phyloP scores from a whole-genome alignment of 1,140 invertebrate species.

The Papilio machaon region DNA sequence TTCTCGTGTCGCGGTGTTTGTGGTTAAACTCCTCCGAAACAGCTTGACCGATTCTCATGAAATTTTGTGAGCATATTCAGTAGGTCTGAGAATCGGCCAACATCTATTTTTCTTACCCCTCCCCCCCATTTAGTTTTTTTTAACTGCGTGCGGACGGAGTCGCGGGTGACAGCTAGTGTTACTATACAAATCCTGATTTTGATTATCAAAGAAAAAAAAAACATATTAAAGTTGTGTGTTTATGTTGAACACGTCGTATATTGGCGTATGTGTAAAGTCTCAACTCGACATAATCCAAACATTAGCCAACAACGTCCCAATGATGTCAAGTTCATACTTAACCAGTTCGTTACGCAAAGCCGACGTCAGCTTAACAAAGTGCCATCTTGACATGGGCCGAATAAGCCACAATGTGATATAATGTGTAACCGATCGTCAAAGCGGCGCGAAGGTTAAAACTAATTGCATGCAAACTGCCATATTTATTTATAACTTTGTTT shows the following conservation, averaged over 20 bases:
- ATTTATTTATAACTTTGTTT: conserved; percentile 17
- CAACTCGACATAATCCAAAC: not conserved
- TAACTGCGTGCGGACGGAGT: no score
- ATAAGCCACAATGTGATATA: not conserved
- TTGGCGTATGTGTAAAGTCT: not conserved
- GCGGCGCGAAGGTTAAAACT: not conserved
- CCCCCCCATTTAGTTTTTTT: no score
- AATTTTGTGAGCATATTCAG: no score
- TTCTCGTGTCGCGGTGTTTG: no score
- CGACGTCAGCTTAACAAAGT: conserved; percentile 6
- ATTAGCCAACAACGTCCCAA: conserved; percentile 11
- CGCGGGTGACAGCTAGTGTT: no score
- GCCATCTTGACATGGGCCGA: not conserved
- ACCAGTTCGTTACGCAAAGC: conserved; percentile 18
- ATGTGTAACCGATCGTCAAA: conserved; percentile 13
- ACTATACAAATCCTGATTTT: no score
- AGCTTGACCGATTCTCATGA: no score
- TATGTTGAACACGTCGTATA: not conserved
- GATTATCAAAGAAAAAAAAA: no score
- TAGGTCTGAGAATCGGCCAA: no score
- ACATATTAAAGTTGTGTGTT: not conserved
- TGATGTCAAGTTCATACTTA: conserved; percentile 26
- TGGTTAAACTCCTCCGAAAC: no score
- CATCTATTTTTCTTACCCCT: no score
- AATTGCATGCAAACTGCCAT: conserved; percentile 1